Conservation (phyloP, 2,113 vertebrate genomes). For the Ardeotis arabs region DNA sequence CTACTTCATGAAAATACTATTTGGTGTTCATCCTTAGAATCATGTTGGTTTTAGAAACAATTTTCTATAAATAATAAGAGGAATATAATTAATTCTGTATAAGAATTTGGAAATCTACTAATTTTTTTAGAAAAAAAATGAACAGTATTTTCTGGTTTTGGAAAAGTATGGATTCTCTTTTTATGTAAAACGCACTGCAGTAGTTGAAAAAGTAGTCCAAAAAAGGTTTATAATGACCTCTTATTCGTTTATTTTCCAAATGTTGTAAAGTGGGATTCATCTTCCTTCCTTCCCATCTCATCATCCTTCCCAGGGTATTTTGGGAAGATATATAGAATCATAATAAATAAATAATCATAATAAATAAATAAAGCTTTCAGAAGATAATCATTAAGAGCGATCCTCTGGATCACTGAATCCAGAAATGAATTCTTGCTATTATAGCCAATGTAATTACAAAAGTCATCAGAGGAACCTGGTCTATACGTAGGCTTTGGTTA, state of each 20-base stretch:
- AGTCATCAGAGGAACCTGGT: neutral
- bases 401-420: neutral
- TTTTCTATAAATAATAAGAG: neutral
- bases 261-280: neutral
- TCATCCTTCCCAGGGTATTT: neutral
- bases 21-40: neutral
- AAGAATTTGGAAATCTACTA: neutral
- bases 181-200: neutral
- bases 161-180: neutral
- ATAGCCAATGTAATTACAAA: neutral
- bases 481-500: too few species aligned
- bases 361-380: neutral
- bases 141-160: neutral
- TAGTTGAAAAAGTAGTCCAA: neutral
- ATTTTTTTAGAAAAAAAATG: neutral
- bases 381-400: neutral
- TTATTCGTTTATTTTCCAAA: neutral
- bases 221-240: neutral
- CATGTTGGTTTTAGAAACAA: slow-evolving; percentile 17
- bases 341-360: neutral
- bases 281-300: neutral
- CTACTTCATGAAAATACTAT: slow-evolving; percentile 23
- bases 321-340: neutral
- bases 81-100: neutral
- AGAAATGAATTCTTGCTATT: neutral